A percentile compares a stretch with the other conserved stretches of the same genome.
Evolutionary conservation across 2,113 vertebrate species (phyloP).

Genomic region (Hippopotamus amphibius): DNA sequence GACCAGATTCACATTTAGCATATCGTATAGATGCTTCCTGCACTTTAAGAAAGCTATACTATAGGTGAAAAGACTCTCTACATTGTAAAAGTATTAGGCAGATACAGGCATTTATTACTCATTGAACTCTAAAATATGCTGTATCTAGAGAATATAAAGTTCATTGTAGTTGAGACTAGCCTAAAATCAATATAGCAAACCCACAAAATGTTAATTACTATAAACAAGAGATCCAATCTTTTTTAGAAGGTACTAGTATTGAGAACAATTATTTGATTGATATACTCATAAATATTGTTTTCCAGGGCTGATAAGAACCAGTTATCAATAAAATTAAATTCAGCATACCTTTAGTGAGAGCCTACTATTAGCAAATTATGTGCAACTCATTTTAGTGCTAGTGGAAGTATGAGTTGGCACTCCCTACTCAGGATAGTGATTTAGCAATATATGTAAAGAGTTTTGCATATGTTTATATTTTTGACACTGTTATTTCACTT

Average conservation of each 20-base stretch:
- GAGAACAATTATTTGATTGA: conserved; percentile 14
- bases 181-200: conserved; percentile 46
- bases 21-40: background rate
- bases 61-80: background rate
- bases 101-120: background rate
- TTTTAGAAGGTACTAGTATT: background rate
- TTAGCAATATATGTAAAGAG: background rate
- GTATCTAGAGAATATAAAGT: background rate
- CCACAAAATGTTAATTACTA: conserved; percentile 6
- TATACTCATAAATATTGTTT: background rate
- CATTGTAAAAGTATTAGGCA: background rate
- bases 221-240: background rate
- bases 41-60: background rate
- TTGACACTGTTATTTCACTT: conserved; percentile 25
- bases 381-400: background rate
- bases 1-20: background rate
- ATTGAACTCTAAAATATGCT: background rate
- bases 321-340: conserved; percentile 44
- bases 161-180: background rate
- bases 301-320: background rate
- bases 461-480: conserved; percentile 35
- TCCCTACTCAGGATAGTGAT: background rate
- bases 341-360: background rate
- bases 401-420: background rate
- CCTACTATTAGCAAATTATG: background rate